These are phyloP conservation scores for Notoglanidium macrostoma DNA, from an alignment of 2,797 vertebrate species.

Conservation along the genomic window DNA sequence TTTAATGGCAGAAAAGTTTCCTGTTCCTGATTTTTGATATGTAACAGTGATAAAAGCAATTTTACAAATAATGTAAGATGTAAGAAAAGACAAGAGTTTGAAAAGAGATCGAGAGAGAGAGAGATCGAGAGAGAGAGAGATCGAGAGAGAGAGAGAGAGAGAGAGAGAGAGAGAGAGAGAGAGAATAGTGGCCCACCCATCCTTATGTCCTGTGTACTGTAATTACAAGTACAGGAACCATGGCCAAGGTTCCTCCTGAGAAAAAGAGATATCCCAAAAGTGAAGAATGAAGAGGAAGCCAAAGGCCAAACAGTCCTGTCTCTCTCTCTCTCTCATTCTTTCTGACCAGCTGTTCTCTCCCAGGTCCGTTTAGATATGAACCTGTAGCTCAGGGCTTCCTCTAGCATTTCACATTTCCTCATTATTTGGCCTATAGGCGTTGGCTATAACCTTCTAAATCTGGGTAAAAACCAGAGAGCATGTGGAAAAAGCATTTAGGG, in stretches of 20 bases:
- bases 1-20: neutral
- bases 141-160: conserved; percentile 21
- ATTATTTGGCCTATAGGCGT: conserved; percentile 30
- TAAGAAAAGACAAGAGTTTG: neutral
- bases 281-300: conserved; percentile 20
- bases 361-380: conserved; percentile 51
- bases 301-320: conserved; percentile 57
- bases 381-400: conserved; percentile 28
- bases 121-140: neutral
- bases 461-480: conserved; percentile 45
- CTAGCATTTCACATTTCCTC: conserved; percentile 25
- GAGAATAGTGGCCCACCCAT: conserved; percentile 29
- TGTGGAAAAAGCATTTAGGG: conserved; percentile 80
- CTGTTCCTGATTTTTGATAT: neutral
- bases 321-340: conserved; percentile 13
- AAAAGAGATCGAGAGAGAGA: conserved; percentile 1
- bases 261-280: conserved; percentile 19
- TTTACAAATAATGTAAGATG: neutral
- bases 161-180: conserved; percentile 40
- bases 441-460: conserved; percentile 17
- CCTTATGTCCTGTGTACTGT: conserved; percentile 17
- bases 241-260: conserved; percentile 41
- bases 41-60: neutral
- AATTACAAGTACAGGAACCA: conserved; percentile 32
- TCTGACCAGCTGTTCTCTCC: conserved; percentile 19